Evolutionary conservation across 2,113 vertebrate species (phyloP), one percentile per base, ranked within the genome.

Genomic region (Phasianus colchicus): DNA sequence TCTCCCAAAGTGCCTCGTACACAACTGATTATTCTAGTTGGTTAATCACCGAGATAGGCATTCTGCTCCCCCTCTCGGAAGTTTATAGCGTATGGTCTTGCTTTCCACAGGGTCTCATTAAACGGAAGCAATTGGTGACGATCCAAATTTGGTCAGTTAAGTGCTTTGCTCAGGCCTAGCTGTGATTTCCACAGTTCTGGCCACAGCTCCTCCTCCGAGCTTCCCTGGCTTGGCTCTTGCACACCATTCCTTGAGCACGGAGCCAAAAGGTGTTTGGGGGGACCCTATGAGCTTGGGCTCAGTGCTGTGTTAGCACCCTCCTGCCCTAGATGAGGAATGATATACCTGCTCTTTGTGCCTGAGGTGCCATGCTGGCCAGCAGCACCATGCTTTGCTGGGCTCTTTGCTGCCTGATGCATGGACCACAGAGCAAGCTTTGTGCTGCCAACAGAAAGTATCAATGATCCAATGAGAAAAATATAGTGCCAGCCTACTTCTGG

Each of bases 1-100:
- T 93, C 90, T 93, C 96, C 96, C 71, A 79, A 97, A 96, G 97
- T 45, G 54, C 95, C 96, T 96, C 94, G 45, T 84, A 84, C 89
- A 93, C 90, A 96, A 72, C 75, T 61, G 73, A 91, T 74, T 45
- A 54, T 71, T 76, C 67, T 84, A 94, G 71, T 93, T 96, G 92
- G 92, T 93, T 96, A 98, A 94, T 80, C 93, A 95, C 75, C 29
- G 7, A 94, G 83, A 86, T 67, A 91, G 87, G 79, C 8, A 2
- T 65, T 96, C 95, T 91, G 89, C 96, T 96, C 52, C 85, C 70
- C 74, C 92, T 96, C 88, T 94, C 20, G 1, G 88, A 96, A 91
- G 82, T 93, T 86, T 70, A 34, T 20, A 72, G 34, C 0, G 2
- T 29, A 58, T 94, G 82, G 89, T 88, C 32, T 48, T 32, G 50